Conservation (phyloP, 2,888 invertebrate species). For the Patella ulyssiponensis region DNA sequence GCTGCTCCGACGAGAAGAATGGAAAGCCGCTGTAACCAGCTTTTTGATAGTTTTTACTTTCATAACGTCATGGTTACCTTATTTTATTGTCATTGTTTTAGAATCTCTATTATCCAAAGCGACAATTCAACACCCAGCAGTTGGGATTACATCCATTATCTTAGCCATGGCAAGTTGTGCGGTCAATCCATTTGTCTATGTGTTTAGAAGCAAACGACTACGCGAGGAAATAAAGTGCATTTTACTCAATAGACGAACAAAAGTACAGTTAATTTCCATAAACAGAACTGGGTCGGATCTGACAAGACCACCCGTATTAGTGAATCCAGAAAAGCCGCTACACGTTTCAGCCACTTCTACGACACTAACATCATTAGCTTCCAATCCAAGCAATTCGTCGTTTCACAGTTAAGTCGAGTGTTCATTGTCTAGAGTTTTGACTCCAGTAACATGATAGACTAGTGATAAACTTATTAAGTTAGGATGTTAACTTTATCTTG, state of each 20-base stretch:
- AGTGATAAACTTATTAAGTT: too few species aligned
- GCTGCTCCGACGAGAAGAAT: conserved; percentile 85
- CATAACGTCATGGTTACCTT: conserved; percentile 77
- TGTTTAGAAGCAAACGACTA: conserved; percentile 76
- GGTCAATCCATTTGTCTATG: conserved; percentile 83
- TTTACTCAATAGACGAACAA: conserved; percentile 33
- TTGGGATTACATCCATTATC: conserved; percentile 72
- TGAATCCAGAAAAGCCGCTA: too few species aligned
- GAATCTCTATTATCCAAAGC: conserved; percentile 64
- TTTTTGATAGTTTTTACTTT: conserved; percentile 83
- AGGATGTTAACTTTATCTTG: too few species aligned
- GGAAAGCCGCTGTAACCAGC: conserved; percentile 89
- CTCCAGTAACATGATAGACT: too few species aligned
- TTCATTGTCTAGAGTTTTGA: too few species aligned
- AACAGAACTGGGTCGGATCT: too few species aligned
- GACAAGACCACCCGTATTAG: too few species aligned
- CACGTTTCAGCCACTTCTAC: too few species aligned
- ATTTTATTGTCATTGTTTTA: conserved; percentile 64
- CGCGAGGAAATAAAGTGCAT: conserved; percentile 54
- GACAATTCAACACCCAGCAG: conserved; percentile 45
- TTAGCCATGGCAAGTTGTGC: conserved; percentile 78
- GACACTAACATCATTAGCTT: too few species aligned
- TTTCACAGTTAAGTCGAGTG: too few species aligned
- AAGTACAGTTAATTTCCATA: too few species aligned
- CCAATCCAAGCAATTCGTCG: too few species aligned